Evolutionary conservation across 1,140 invertebrate genomes (phyloP).

Genomic region (Mylabris phalerata): DNA sequence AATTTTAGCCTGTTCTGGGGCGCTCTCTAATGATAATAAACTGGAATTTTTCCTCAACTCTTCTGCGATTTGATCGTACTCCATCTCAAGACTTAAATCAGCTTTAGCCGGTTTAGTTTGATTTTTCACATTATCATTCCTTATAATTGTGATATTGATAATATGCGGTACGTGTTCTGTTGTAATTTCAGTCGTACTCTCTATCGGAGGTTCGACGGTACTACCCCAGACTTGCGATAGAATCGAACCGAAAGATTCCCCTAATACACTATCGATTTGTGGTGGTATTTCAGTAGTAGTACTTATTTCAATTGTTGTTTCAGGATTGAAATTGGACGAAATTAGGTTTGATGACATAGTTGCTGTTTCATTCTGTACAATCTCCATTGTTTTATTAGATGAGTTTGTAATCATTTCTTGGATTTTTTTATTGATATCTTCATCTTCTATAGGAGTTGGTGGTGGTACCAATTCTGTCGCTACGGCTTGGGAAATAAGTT

Average conservation of each 20-base stretch:
- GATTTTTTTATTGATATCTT: conserved; percentile 16
- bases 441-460: background rate
- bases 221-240: conserved; percentile 24
- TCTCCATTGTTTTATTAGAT: conserved; percentile 35
- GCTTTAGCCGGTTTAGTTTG: conserved; percentile 24
- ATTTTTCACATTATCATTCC: conserved; percentile 9
- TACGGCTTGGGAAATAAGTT: conserved; percentile 35
- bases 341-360: conserved; percentile 41
- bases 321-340: conserved; percentile 16
- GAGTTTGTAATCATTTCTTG: conserved; percentile 18
- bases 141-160: conserved; percentile 22
- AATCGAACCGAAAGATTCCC: conserved; percentile 24
- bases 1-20: conserved; percentile 9
- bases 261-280: conserved; percentile 11
- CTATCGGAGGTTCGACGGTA: background rate
- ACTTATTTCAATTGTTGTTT: conserved; percentile 11
- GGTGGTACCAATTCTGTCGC: conserved; percentile 5
- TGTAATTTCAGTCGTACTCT: conserved; percentile 20
- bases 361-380: conserved; percentile 42
- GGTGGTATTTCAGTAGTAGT: conserved; percentile 1
- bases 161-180: conserved; percentile 6
- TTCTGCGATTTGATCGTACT: conserved; percentile 10
- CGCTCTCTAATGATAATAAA: background rate
- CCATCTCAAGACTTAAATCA: conserved; percentile 26
- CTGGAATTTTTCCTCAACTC: conserved; percentile 5